phyloP scores from a whole-genome alignment of 2,113 vertebrate genomes.

The Sarotherodon lohbergeri region DNA sequence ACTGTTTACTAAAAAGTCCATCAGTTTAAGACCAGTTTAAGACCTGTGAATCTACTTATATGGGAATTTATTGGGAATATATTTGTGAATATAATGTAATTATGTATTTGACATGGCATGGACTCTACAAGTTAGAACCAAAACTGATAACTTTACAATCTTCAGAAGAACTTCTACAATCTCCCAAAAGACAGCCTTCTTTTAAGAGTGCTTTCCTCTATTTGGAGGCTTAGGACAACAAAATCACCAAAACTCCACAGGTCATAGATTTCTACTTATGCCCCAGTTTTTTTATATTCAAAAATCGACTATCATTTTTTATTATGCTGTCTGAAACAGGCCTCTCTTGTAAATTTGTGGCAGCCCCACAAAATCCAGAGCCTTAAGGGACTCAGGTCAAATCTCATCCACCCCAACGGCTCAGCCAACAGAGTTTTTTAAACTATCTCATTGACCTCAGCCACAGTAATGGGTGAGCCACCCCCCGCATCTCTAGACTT shows the following conservation, averaged over 20 bases:
- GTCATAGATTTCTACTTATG: background rate
- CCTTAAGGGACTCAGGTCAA: background rate
- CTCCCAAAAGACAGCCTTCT: background rate
- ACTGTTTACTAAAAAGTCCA: background rate
- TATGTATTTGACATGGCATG: background rate
- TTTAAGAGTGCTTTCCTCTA: background rate
- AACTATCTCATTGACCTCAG: background rate
- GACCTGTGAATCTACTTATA: background rate
- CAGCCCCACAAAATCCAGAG: background rate
- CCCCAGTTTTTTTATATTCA: background rate
- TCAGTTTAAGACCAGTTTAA: background rate
- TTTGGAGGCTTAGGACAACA: background rate
- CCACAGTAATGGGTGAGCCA: background rate
- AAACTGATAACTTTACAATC: background rate
- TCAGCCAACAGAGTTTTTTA: background rate
- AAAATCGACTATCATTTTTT: background rate
- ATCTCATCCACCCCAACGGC: background rate
- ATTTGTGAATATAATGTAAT: background rate
- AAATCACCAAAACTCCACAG: background rate
- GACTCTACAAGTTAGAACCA: background rate
- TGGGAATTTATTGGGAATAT: background rate
- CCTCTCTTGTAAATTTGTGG: background rate
- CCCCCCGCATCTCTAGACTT: background rate
- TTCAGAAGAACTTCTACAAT: background rate
- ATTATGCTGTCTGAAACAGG: background rate